Evolutionary conservation across 1,140 invertebrate genomes (phyloP), one percentile per base, ranked within the genome.

Genomic region (Melitaea cinxia): DNA sequence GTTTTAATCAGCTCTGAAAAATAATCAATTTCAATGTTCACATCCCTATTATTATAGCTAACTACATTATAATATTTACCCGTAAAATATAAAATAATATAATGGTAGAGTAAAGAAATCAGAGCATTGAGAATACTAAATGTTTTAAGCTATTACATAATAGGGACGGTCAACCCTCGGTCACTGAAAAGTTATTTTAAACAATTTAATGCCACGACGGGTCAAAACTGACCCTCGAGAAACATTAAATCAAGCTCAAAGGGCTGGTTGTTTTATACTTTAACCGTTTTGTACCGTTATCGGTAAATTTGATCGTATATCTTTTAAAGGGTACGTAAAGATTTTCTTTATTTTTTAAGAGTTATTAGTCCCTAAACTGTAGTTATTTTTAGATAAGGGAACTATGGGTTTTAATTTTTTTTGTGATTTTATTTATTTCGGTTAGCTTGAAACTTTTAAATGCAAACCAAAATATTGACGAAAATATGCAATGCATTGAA

Each of bases 331-430:
- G 82, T 70, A 66, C 72, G 37, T 61, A 62, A 65, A 65, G 66
- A 55, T 75, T 89, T 87, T 84, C 83, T 85, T 86, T 89, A 85
- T 81, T 75, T 85, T n/a, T 85, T 81, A 77, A 85, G 82, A 80
- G 69, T 85, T 88, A 88, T 88, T 88, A 79, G 75, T 87, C 87
- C 85, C 87, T 61, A 42, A 77, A 73, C 70, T 64, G 75, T 54
- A 70, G 60, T 78, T 72, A 70, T 82, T 75, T 55, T 60, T 55
- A 39, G 79, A 82, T 85, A 82, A 77, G 70, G 60, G 54, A 73
- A 53, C 62, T 39, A n/a, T n/a, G 28, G 42, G 54, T n/a, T 53
- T 54, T 30, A 24, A 23, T 47, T 23, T 23, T 23, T 10, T 23
- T 47, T 47, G 12, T 1, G 23, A 21, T 47, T 47, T 6, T 17